A percentile compares a stretch with the other conserved stretches of the same genome.
Conservation (phyloP, 53 echinoderm and acorn worm genomes). For the Astropecten irregularis region DNA sequence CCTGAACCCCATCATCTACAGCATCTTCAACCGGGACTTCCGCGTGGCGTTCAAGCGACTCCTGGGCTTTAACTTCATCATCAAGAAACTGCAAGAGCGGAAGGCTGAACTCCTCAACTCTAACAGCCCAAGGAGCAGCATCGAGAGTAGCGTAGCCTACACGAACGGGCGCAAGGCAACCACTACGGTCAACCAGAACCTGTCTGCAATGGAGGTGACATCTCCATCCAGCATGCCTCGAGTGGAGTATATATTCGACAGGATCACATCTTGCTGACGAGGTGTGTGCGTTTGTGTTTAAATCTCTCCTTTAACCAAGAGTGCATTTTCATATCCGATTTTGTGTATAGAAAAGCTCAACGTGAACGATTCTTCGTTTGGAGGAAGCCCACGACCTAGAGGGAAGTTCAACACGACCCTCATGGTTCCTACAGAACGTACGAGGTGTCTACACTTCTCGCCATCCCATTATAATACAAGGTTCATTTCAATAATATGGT, state of each 20-base stretch:
- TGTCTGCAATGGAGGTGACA: not conserved
- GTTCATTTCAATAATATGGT: too few relatives aligned
- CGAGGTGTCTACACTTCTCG: too few relatives aligned
- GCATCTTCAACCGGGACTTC: conserved; percentile 97
- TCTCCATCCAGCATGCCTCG: not conserved
- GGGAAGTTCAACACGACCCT: too few relatives aligned
- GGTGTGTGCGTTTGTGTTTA: not conserved
- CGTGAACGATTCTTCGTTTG: too few relatives aligned
- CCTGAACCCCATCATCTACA: conserved; percentile 95
- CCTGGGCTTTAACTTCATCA: conserved; percentile 50
- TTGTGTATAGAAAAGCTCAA: not conserved
- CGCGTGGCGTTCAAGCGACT: conserved; percentile 90
- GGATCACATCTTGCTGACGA: conserved; percentile 58
- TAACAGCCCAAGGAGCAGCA: conserved; percentile 50
- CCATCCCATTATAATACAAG: too few relatives aligned
- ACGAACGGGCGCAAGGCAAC: conserved; percentile 43
- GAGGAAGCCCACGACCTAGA: too few relatives aligned
- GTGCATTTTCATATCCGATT: not conserved
- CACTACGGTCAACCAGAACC: not conserved
- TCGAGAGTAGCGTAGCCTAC: conserved; percentile 57
- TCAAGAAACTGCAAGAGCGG: conserved; percentile 4
- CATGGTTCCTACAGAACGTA: too few relatives aligned
- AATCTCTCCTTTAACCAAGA: not conserved
- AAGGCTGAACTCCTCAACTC: conserved; percentile 39
- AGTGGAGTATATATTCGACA: conserved; percentile 54